Percentiles rank a stretch among this genome's conserved stretches.
These are phyloP conservation scores for Drosophila suboccidentalis DNA, from an alignment of 2,888 invertebrate genomes.

Conservation along the genomic window DNA sequence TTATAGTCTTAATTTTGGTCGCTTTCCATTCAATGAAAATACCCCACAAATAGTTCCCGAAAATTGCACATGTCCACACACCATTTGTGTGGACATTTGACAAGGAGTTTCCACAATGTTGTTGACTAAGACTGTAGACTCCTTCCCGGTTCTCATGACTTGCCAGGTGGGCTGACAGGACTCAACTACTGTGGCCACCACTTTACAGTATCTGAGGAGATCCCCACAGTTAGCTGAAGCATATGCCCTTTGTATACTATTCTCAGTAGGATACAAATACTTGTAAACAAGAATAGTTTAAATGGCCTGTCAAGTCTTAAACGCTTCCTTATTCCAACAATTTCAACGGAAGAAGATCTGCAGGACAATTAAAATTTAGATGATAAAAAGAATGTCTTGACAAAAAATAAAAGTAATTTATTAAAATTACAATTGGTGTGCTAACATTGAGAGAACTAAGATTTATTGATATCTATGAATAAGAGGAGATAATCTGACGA, in stretches of 20 bases:
- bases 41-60: constrained; percentile 75
- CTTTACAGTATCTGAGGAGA: constrained; percentile 32
- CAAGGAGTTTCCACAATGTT: constrained; percentile 32
- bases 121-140: constrained; percentile 5
- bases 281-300: neutral
- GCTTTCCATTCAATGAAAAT: constrained; percentile 60
- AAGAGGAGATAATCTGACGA: neutral
- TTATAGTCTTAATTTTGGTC: constrained; percentile 71
- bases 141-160: constrained; percentile 51
- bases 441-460: too few species aligned
- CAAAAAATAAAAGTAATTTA: too few species aligned
- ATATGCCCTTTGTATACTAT: constrained; percentile 16
- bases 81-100: constrained; percentile 44
- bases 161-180: constrained; percentile 64
- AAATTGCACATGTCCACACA: constrained; percentile 77
- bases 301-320: neutral
- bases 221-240: constrained; percentile 14
- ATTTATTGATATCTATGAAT: too few species aligned
- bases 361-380: neutral
- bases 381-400: neutral
- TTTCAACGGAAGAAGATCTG: neutral
- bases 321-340: neutral
- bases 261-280: neutral
- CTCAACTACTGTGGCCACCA: constrained; percentile 65
- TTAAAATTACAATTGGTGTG: too few species aligned